These are phyloP conservation scores for Tetragnatha montana DNA, from an alignment of 2,888 invertebrate genomes.

Conservation along the genomic window DNA sequence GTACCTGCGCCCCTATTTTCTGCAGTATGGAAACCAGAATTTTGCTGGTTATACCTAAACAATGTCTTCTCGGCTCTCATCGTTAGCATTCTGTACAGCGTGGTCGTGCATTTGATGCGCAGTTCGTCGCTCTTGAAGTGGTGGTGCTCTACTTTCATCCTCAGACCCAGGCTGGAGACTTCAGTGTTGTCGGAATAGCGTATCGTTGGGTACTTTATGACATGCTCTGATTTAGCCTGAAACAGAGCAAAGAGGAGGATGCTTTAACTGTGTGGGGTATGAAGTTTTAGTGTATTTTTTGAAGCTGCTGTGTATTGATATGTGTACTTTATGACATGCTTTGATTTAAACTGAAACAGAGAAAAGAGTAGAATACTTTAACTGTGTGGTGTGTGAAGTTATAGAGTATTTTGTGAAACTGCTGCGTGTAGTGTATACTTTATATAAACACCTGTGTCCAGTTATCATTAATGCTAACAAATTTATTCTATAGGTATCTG, in stretches of 20 bases:
- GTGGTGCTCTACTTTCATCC: constrained; percentile 61
- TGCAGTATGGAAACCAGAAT: constrained; percentile 69
- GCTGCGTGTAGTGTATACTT: too few relatives aligned
- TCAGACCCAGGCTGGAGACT: constrained; percentile 64
- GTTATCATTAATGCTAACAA: too few relatives aligned
- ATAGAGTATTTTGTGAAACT: too few relatives aligned
- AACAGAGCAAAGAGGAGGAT: constrained; percentile 2
- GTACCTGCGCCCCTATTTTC: constrained; percentile 66
- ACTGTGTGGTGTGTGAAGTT: too few relatives aligned
- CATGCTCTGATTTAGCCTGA: constrained; percentile 62
- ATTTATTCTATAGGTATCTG: too few relatives aligned
- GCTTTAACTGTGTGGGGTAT: too few relatives aligned
- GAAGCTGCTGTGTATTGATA: too few relatives aligned
- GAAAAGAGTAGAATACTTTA: not conserved
- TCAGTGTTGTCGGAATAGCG: constrained; percentile 63
- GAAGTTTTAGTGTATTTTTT: too few relatives aligned
- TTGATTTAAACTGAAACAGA: constrained; percentile 58
- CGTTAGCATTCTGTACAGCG: constrained; percentile 67
- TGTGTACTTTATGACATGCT: constrained; percentile 65
- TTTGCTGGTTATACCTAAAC: constrained; percentile 69
- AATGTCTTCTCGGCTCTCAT: constrained; percentile 65
- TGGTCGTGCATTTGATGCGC: constrained; percentile 68
- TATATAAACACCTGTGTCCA: too few relatives aligned
- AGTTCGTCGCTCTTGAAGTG: constrained; percentile 68
- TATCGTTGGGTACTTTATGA: constrained; percentile 66